Base-by-base conservation (phyloP, 2,113 vertebrate genomes). In the Crotalus helleri region DNA sequence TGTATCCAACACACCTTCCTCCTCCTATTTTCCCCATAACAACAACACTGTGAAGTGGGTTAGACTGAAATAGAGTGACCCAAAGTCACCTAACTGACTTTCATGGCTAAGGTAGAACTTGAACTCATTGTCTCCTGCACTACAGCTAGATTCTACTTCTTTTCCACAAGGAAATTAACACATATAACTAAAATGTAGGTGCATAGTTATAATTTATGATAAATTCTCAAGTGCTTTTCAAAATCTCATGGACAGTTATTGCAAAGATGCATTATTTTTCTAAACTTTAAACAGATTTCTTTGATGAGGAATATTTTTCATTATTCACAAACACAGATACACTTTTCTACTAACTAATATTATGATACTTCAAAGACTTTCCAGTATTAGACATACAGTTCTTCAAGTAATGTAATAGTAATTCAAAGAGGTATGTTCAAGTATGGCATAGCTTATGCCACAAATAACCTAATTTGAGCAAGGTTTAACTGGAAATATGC, bases 181-280 rank as follows among this genome's bases (percentile, higher is more conserved):
- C 91, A 74, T 85, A 95, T 87, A 94, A 89, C 0, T 85, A 54
- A 95, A 53, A 53, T n/a, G 51, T 0, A 0, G 91, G 39, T 87
- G 51, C 3, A 69, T 59, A 85, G 24, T 94, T n/a, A 93, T 44
- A 96, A 69, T 93, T 89, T 88, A 91, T 95, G 33, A 81, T 21
- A 88, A 90, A 95, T 61, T 57, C 64, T 57, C 88, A 17, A 90
- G 44, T 64, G 21, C n/a, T 92, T 74, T 74, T 29, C 54, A 93
- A 89, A 10, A 92, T 55, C 91, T 92, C 74, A 61, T 61, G 59
- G 59, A 11, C 26, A 29, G 26, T 29, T 61, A 61, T 61, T 61
- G 26, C 59, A 61, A 61, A 61, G 9, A 61, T 26, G 9, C 74
- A 54, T 51, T 33, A 39, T 64, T 49, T 61, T 26, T 10, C 15